These are phyloP conservation scores for Oscheius sp. DNA, from an alignment of 1,140 invertebrate genomes.

Conservation along the genomic window DNA sequence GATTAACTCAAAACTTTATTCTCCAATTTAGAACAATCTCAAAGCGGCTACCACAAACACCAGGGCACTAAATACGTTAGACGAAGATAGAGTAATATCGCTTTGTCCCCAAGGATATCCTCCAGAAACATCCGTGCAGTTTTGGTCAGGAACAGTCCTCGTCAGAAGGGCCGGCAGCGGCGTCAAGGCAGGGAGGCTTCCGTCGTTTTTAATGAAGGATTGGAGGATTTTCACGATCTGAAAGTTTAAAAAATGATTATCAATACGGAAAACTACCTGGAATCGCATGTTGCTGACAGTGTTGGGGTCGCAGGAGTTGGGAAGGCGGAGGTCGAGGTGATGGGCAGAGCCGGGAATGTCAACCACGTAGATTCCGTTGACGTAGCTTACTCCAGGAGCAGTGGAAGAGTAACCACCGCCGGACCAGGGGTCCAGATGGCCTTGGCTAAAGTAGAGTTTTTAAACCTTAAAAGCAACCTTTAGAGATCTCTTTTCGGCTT, in stretches of 20 bases:
- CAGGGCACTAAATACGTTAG: too few species aligned
- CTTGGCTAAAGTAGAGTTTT: constrained; percentile 70
- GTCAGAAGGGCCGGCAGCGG: background rate
- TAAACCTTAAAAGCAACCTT: background rate
- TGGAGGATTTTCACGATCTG: constrained; percentile 20
- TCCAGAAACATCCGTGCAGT: background rate
- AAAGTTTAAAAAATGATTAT: background rate
- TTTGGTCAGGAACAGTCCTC: background rate
- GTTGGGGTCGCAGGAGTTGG: constrained; percentile 72
- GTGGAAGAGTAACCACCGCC: constrained; percentile 69
- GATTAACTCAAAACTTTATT: too few species aligned
- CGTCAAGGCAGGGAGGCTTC: background rate
- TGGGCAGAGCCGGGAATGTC: constrained; percentile 69
- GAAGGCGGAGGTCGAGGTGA: constrained; percentile 80
- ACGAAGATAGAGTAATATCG: too few species aligned
- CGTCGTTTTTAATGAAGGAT: constrained; percentile 7
- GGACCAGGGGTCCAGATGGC: constrained; percentile 85
- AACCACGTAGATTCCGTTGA: constrained; percentile 27
- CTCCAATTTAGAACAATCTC: too few species aligned
- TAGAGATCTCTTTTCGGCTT: background rate
- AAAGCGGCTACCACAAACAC: too few species aligned
- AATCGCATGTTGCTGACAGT: constrained; percentile 72
- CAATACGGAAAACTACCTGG: constrained; percentile 11
- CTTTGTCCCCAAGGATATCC: constrained; percentile 1
- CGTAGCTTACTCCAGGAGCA: constrained; percentile 15